phyloP scores from a whole-genome alignment of 2,797 vertebrate genomes.

The Psittacula derbiana region DNA sequence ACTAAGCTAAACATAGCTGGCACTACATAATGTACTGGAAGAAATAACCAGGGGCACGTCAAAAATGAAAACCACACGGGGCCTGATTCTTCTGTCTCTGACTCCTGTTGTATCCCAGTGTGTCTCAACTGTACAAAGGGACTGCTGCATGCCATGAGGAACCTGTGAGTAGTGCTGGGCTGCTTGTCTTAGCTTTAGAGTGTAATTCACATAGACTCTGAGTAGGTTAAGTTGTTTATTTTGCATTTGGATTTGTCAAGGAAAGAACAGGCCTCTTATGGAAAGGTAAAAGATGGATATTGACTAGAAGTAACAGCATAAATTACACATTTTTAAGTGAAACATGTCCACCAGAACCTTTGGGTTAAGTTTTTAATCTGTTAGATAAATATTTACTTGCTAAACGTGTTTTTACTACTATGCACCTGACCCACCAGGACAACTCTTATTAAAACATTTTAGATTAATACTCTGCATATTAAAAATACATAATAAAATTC shows the following conservation, averaged over 20 bases:
- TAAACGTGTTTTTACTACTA: background rate
- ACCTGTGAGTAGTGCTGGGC: background rate
- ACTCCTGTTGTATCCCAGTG: background rate
- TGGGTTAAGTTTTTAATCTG: background rate
- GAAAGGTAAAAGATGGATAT: background rate
- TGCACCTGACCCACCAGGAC: background rate
- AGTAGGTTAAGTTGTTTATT: background rate
- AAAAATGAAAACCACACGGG: background rate
- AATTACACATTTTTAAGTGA: background rate
- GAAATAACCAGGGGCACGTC: background rate
- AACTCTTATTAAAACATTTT: background rate
- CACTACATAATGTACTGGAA: constrained; percentile 20
- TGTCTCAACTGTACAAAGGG: background rate
- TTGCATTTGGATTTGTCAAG: background rate
- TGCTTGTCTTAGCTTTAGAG: background rate
- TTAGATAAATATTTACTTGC: background rate
- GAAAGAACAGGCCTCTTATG: background rate
- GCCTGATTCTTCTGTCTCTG: background rate
- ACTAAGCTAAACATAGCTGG: constrained; percentile 40
- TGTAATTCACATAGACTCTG: background rate
- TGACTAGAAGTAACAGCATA: background rate
- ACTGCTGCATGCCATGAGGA: accelerated
- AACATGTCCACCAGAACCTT: background rate
- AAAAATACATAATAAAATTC: constrained; percentile 54
- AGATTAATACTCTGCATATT: constrained; percentile 34